These are phyloP conservation scores for Callopanchax toddi DNA, from an alignment of 2,113 vertebrate genomes.

Conservation along the genomic window DNA sequence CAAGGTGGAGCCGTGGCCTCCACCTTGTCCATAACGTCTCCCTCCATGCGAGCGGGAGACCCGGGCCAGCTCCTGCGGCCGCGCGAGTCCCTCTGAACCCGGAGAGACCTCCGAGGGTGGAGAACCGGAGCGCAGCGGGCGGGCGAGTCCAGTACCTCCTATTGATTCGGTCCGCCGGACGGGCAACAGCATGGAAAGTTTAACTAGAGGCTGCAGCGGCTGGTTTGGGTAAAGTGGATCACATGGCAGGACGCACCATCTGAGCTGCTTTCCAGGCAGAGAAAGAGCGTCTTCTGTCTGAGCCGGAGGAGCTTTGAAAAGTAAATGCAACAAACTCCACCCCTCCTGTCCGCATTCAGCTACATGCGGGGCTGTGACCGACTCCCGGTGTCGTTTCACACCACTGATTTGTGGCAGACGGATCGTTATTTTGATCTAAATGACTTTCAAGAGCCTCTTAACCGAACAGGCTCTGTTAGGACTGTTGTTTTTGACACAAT, in stretches of 20 bases:
- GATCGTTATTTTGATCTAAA: constrained; percentile 45
- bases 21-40: constrained; percentile 86
- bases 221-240: constrained; percentile 26
- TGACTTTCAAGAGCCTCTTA: constrained; percentile 36
- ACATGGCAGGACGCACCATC: constrained; percentile 45
- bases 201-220: constrained; percentile 21
- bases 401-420: constrained; percentile 43
- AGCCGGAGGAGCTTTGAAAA: constrained; percentile 66
- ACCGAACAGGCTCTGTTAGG: constrained; percentile 5
- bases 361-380: constrained; percentile 54
- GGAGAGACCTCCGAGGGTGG: constrained; percentile 23
- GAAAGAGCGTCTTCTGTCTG: constrained; percentile 53
- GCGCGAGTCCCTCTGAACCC: constrained; percentile 48
- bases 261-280: constrained; percentile 44
- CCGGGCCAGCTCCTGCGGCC: constrained; percentile 67
- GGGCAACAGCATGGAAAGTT: constrained; percentile 69
- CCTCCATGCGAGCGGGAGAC: constrained; percentile 79
- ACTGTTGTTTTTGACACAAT: too few relatives aligned
- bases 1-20: constrained; percentile 86
- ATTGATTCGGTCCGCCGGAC: constrained; percentile 51
- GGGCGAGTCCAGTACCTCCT: constrained; percentile 45
- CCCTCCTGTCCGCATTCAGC: constrained; percentile 70
- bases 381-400: constrained; percentile 56
- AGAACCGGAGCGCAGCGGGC: constrained; percentile 38
- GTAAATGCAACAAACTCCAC: constrained; percentile 79